Conservation (phyloP, 2,888 invertebrate species). For the Geotrupes spiniger region DNA sequence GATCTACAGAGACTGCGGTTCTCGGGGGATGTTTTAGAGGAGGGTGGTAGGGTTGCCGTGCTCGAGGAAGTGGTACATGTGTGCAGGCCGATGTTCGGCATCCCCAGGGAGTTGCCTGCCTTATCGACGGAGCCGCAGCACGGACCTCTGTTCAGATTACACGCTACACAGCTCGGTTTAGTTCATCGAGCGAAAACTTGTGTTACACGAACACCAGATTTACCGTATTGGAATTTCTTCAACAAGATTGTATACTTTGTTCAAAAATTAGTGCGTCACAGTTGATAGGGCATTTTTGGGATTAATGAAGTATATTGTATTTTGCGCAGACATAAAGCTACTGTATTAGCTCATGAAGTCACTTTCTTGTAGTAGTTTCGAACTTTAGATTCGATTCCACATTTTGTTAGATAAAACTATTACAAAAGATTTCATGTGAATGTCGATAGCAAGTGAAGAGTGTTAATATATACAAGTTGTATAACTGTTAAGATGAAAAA, state of each 20-base stretch:
- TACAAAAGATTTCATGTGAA: no score
- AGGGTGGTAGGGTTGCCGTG: slow-evolving; percentile 38
- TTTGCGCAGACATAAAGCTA: no score
- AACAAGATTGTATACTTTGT: slow-evolving; percentile 14
- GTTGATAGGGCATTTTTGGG: no score
- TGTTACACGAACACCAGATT: slow-evolving; percentile 46
- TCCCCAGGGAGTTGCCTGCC: slow-evolving; percentile 46
- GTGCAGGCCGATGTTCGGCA: slow-evolving; percentile 45
- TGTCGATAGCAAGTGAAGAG: no score
- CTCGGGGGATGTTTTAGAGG: slow-evolving; percentile 24
- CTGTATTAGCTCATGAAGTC: no score
- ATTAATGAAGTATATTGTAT: no score
- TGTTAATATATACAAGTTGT: no score
- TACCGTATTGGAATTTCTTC: slow-evolving; percentile 31
- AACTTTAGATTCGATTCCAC: no score
- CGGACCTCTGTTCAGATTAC: slow-evolving; percentile 49
- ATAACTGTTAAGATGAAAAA: no score
- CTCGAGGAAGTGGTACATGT: slow-evolving; percentile 49
- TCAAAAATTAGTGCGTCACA: slow-evolving; percentile 6
- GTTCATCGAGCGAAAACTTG: slow-evolving; percentile 44
- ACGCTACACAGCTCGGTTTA: slow-evolving; percentile 46
- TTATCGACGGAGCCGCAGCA: slow-evolving; percentile 46
- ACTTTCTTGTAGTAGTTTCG: no score
- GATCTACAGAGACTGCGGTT: slow-evolving; percentile 26
- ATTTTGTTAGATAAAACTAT: no score